Evolutionary conservation across 2,113 vertebrate genomes (phyloP).

Genomic region (Corythornis madagascariensis): DNA sequence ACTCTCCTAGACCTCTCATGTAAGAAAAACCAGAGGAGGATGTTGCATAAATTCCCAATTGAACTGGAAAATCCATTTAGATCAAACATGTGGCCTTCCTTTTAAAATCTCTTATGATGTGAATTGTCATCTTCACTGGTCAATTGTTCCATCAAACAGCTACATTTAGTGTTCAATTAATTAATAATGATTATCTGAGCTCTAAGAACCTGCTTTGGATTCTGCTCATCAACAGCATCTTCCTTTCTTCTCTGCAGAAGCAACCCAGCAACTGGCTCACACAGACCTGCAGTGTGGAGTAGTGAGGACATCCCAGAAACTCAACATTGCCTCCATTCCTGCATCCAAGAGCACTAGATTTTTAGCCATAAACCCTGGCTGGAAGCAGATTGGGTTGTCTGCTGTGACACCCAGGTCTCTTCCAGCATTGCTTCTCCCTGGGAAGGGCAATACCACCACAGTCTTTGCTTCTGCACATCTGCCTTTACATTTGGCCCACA

Average conservation of each 20-base stretch:
- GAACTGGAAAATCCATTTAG: not conserved
- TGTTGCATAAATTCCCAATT: not conserved
- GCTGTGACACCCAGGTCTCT: not conserved
- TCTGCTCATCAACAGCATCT: not conserved
- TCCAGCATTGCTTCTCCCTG: not conserved
- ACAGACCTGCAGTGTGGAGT: too few species aligned
- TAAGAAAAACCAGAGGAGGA: not conserved
- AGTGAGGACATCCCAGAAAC: not conserved
- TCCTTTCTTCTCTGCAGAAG: not conserved
- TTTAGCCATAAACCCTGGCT: rapidly evolving
- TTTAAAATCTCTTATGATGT: not conserved
- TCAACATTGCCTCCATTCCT: not conserved
- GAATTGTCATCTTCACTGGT: not conserved
- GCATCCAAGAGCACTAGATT: not conserved
- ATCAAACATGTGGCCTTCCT: not conserved
- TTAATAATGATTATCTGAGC: too few species aligned
- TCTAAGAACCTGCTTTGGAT: not conserved
- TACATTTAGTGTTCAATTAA: not conserved
- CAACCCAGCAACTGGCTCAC: not conserved
- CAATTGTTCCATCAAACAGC: not conserved
- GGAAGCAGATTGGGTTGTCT: not conserved
- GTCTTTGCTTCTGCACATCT: not conserved
- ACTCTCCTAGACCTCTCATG: not conserved
- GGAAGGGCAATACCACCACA: rapidly evolving
- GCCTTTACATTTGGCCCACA: not conserved